Evolutionary conservation across 64 coral and sea anemone species (phyloP).

Genomic region (Porites lutea): DNA sequence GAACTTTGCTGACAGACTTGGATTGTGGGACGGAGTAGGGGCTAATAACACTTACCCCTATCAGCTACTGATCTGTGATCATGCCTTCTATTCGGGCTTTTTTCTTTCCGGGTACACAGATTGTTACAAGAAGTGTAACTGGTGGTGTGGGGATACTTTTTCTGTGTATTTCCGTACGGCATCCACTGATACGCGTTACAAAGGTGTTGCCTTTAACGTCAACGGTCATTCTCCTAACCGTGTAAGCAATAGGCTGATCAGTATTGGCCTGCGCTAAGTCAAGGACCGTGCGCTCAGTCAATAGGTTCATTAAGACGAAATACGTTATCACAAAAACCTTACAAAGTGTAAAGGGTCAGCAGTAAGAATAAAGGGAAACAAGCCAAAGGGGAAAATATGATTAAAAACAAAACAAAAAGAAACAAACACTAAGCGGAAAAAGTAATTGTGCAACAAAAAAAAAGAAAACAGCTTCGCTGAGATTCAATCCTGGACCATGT

Average conservation of each 20-base stretch:
- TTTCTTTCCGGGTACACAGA: conserved; percentile 21
- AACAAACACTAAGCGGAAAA: too few relatives aligned
- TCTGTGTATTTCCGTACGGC: conserved; percentile 48
- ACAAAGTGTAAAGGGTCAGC: too few relatives aligned
- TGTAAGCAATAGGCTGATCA: conserved; percentile 16
- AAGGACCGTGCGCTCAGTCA: too few relatives aligned
- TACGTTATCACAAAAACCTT: too few relatives aligned
- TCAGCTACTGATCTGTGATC: conserved; percentile 43
- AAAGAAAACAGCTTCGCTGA: too few relatives aligned
- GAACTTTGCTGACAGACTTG: background rate
- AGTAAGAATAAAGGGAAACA: too few relatives aligned
- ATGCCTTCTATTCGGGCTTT: background rate
- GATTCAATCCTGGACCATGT: too few relatives aligned
- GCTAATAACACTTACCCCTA: background rate
- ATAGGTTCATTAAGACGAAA: too few relatives aligned
- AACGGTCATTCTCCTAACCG: background rate
- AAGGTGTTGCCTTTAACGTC: conserved; percentile 48
- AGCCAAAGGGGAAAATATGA: too few relatives aligned
- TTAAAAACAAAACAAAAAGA: too few relatives aligned
- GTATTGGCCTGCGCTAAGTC: conserved; percentile 46
- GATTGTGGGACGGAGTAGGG: conserved; percentile 42
- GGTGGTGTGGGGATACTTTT: background rate
- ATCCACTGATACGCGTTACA: background rate
- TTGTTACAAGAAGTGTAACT: background rate
- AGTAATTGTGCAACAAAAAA: too few relatives aligned